Base-by-base conservation (phyloP, 2,113 vertebrate species). In the Brachypodius melanocephalos region DNA sequence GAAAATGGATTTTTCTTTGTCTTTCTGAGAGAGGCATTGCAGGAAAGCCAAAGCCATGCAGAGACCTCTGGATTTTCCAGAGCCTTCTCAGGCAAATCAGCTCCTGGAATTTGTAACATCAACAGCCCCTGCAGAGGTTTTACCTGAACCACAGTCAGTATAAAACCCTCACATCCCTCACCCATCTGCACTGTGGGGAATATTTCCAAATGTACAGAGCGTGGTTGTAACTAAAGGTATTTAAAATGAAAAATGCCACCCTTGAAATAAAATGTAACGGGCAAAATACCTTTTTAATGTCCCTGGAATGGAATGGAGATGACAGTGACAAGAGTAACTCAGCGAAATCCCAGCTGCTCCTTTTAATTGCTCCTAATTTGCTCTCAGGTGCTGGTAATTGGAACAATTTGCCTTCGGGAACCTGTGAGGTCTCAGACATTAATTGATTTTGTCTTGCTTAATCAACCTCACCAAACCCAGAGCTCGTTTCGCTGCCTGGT, bases 341-440 rank as follows among this genome's bases (percentile, higher is more conserved):
- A 65, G 68, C 59, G 59, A 94, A 97, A 95, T 79, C 76, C 7
- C 72, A 95, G 87, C 92, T 92, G 75, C 86, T 95, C 89, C 75
- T 96, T 97, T 97, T 97, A 97, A 98, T 98, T 97, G 95, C 93
- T 95, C 95, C 96, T 97, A 97, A 98, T 98, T 98, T 98, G 97
- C 95, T 97, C 96, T 93, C 12, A 89, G 88, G 95, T 97, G 90
- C 96, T 73, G 92, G 93, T 98, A 97, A 98, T 97, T 97, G 97
- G 94, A 97, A 92, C 96, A 98, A 96, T 98, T 98, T 97, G 92
- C 96, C 94, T 97, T 62, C 85, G 96, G 96, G 95, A 97, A 97
- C 89, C 96, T 97, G 94, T 86, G 94, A 97, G 96, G 94, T 97
- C 96, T 97, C 96, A 82, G 96, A 97, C 94, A 93, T 90, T 97